phyloP scores from a whole-genome alignment of 2,113 vertebrate species.

The Felis chaus region DNA sequence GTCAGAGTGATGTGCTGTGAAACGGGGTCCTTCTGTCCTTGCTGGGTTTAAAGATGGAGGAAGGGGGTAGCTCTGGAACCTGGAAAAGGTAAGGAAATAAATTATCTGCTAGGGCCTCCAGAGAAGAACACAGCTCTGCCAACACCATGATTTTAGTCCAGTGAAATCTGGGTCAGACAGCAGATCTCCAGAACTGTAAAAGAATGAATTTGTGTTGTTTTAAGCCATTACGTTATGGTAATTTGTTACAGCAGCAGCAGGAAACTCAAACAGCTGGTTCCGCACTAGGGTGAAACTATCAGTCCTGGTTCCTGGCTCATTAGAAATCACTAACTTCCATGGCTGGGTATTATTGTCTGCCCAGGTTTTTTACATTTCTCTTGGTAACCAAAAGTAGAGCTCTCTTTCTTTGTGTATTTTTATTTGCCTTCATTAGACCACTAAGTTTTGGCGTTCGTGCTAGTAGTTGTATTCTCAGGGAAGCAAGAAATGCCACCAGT shows the following conservation, averaged over 20 bases:
- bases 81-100: background rate
- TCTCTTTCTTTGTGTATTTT: background rate
- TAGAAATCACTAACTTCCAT: background rate
- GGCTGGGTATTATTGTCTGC: background rate
- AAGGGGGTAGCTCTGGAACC: background rate
- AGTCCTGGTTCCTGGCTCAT: background rate
- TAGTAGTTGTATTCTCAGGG: background rate
- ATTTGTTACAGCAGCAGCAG: background rate
- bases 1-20: background rate
- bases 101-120: background rate
- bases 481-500: background rate
- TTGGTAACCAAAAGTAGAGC: background rate
- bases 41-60: background rate
- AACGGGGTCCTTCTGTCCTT: background rate
- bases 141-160: background rate
- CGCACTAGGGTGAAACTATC: background rate
- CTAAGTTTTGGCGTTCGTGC: background rate
- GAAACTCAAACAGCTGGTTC: background rate
- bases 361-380: background rate
- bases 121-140: background rate
- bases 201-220: slow-evolving; percentile 8
- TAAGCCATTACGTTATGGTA: background rate
- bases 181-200: background rate
- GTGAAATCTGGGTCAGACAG: background rate
- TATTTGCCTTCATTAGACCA: background rate